Percentiles rank a stretch among this genome's conserved stretches.
Evolutionary conservation across 2,888 invertebrate species (phyloP).

Genomic region (Nomada hirtipes): DNA sequence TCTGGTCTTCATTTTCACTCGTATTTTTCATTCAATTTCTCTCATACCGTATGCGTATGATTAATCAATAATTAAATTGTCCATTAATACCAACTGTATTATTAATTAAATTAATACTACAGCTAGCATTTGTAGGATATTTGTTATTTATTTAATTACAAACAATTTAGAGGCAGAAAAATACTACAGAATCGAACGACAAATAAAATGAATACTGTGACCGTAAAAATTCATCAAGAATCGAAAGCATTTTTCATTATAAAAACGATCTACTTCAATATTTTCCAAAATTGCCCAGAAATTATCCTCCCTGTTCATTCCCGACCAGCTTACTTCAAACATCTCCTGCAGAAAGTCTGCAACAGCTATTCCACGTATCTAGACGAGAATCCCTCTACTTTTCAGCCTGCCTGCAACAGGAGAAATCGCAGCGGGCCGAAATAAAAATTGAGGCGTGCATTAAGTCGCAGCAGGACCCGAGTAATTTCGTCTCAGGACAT

Average conservation of each 20-base stretch:
- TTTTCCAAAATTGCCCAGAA: background rate
- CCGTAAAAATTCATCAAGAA: no score
- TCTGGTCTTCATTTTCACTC: background rate
- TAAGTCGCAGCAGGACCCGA: slow-evolving; percentile 57
- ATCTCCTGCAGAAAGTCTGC: background rate
- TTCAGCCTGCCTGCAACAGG: background rate
- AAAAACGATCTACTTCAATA: no score
- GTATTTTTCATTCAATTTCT: background rate
- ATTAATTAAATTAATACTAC: no score
- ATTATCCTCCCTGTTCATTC: no score
- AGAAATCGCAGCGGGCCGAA: slow-evolving; percentile 15
- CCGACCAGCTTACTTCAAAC: background rate
- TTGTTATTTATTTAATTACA: no score
- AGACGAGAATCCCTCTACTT: background rate
- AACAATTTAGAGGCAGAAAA: no score
- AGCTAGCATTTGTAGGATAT: no score
- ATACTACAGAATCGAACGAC: no score
- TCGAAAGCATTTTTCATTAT: no score
- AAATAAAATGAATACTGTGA: no score
- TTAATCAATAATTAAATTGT: background rate
- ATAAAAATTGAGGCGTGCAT: slow-evolving; percentile 59
- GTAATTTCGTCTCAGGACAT: slow-evolving; percentile 62
- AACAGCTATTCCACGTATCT: background rate
- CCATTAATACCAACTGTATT: no score
- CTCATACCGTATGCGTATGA: slow-evolving; percentile 18